Percentiles rank a stretch among this genome's conserved stretches.
These are phyloP conservation scores for Eupeodes luniger DNA, from an alignment of 2,888 invertebrate species.

Conservation along the genomic window DNA sequence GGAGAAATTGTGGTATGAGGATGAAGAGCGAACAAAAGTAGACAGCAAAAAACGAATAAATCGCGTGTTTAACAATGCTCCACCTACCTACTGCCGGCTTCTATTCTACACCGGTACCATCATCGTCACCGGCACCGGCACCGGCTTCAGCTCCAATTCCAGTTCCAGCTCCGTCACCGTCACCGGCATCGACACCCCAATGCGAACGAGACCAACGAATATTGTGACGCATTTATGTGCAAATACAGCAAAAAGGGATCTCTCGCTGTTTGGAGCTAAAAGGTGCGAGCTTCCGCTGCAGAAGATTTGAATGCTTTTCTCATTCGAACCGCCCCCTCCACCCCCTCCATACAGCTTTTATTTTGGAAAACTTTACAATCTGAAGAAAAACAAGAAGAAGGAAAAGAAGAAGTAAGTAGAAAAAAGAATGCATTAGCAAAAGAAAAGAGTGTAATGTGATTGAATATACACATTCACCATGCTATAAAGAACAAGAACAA, in stretches of 20 bases:
- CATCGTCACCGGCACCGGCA: no score
- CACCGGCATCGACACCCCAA: no score
- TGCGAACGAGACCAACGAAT: no score
- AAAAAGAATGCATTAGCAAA: constrained; percentile 41
- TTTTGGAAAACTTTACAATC: constrained; percentile 45
- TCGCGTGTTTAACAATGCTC: constrained; percentile 72
- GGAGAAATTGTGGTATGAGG: neutral
- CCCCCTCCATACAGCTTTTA: neutral
- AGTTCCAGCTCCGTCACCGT: no score
- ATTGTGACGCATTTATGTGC: constrained; percentile 56
- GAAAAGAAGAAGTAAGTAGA: neutral
- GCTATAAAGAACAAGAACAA: constrained; percentile 50
- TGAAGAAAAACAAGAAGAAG: constrained; percentile 45
- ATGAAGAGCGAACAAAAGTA: constrained; percentile 25
- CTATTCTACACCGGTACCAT: no score
- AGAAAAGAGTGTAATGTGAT: constrained; percentile 61
- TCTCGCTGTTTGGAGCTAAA: constrained; percentile 15
- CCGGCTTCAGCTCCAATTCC: no score
- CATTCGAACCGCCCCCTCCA: neutral
- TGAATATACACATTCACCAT: constrained; percentile 57
- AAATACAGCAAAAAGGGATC: constrained; percentile 35
- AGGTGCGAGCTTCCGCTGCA: constrained; percentile 43
- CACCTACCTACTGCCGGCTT: constrained; percentile 48
- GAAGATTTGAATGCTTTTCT: constrained; percentile 30
- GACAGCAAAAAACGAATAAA: constrained; percentile 67